Base-by-base conservation (phyloP, 2,113 vertebrate species). In the Romanogobio albipinnatus region DNA sequence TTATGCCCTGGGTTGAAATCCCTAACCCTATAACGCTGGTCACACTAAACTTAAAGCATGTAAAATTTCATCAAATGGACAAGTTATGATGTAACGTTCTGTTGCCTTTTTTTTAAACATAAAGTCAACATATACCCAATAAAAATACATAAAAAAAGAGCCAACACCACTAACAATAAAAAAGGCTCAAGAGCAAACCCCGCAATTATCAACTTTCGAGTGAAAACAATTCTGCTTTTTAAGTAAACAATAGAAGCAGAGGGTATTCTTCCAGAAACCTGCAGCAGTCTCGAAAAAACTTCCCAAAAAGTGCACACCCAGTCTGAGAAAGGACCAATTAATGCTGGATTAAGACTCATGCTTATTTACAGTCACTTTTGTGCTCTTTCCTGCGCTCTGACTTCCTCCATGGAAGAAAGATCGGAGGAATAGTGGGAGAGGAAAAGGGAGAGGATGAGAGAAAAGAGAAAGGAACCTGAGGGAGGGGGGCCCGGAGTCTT, bases 311-410 rank as follows among this genome's bases (percentile, higher is more conserved):
- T 95, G 94, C 94, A 95, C 94, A 95, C 94, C 93, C 96, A 96
- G 94, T 96, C 96, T 95, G 96, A 97, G 95, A 96, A 96, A 95
- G 94, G 95, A 95, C 97, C 97, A 99, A 99, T 99, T 99, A 99
- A 96, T 94, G 95, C 95, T 96, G 97, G 97, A 98, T 99, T 99
- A 98, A 97, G 97, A 99, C 98, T 97, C 97, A 96, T 96, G 97
- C 95, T 97, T 98, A 98, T 99, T 99, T 99, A 99, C 97, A 97
- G 97, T 99, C 97, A 97, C 97, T 96, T 98, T 98, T 99, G 96
- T 97, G 95, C 96, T 97, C 97, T 96, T 97, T 96, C 96, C 96
- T 97, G 96, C 96, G 94, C 96, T 96, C 94, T 96, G 96, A 99
- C 96, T 98, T 98, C 96, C 96, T 96, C 47, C 29, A 78, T 53